These are phyloP conservation scores for Platichthys stellatus DNA, from an alignment of 2,113 vertebrate species.

Conservation along the genomic window DNA sequence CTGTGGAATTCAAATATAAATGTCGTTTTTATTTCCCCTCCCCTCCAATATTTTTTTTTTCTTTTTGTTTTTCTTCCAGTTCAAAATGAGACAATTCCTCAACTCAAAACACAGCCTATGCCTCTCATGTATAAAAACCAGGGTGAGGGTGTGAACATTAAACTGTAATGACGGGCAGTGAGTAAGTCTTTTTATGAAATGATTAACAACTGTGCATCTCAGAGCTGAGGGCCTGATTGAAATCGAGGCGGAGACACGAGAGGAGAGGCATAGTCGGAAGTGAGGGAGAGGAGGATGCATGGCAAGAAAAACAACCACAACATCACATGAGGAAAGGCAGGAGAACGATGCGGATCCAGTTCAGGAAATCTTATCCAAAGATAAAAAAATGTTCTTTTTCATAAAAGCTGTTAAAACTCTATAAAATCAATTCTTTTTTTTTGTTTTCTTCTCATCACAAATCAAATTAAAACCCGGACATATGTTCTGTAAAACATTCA, in stretches of 20 bases:
- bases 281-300: slow-evolving; percentile 12
- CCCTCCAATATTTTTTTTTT: slow-evolving; percentile 2
- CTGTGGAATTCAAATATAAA: slow-evolving; percentile 4
- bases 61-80: slow-evolving; percentile 50
- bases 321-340: slow-evolving; percentile 23
- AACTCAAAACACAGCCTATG: background rate
- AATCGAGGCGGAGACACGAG: slow-evolving; percentile 18
- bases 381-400: slow-evolving; percentile 68
- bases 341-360: slow-evolving; percentile 42
- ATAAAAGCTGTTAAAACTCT: slow-evolving; percentile 67
- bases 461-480: slow-evolving; percentile 53
- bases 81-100: slow-evolving; percentile 23
- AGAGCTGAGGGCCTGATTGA: slow-evolving; percentile 3
- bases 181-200: background rate
- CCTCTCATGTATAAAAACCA: background rate
- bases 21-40: background rate
- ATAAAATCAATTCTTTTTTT: slow-evolving; percentile 59
- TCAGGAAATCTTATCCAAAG: slow-evolving; percentile 57
- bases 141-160: background rate
- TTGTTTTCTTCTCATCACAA: slow-evolving; percentile 25
- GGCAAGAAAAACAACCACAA: slow-evolving; percentile 15
- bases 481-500: slow-evolving; percentile 77
- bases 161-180: slow-evolving; percentile 25
- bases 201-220: slow-evolving; percentile 26
- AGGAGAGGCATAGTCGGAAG: slow-evolving; percentile 6